Evolutionary conservation across 2,797 vertebrate genomes (phyloP).

Genomic region (Pangasius krempfi): DNA sequence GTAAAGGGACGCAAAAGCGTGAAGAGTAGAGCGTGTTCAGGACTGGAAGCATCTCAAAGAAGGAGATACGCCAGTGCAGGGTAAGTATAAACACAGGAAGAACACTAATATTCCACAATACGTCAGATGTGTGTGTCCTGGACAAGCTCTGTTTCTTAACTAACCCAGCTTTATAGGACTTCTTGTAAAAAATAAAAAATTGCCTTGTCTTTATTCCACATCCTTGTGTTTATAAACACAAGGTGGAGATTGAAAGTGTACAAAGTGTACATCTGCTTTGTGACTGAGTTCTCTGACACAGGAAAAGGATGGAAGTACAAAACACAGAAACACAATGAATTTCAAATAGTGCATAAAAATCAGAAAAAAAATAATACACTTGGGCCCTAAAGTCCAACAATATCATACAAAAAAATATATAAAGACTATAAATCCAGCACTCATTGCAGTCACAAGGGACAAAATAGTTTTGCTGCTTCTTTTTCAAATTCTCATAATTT

Average conservation of each 20-base stretch:
- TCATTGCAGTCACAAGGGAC: constrained; percentile 40
- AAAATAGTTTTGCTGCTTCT: constrained; percentile 17
- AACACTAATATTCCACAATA: constrained; percentile 21
- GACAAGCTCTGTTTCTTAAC: constrained; percentile 18
- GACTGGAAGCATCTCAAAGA: constrained; percentile 10
- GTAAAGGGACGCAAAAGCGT: constrained; percentile 40
- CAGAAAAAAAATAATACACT: constrained; percentile 72
- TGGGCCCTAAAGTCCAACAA: constrained; percentile 74
- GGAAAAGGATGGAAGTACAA: constrained; percentile 28
- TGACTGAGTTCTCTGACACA: constrained; percentile 26
- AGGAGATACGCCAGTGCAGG: constrained; percentile 22
- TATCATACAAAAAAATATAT: constrained; percentile 68
- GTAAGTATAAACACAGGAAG: constrained; percentile 29
- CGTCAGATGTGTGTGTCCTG: constrained; percentile 10
- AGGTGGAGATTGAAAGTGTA: constrained; percentile 5
- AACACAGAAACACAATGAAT: constrained; percentile 31
- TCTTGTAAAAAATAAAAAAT: constrained; percentile 7
- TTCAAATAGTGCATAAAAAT: constrained; percentile 43
- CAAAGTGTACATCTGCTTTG: not conserved
- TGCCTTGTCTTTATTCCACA: not conserved
- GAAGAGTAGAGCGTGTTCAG: not conserved
- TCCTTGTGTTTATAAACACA: constrained; percentile 22
- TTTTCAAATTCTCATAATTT: constrained; percentile 13
- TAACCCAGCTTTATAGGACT: constrained; percentile 17
- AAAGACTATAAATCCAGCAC: constrained; percentile 49